Percentiles rank a stretch among this genome's conserved stretches.
These are phyloP conservation scores for Eumeta japonica DNA, from an alignment of 1,140 invertebrate genomes.

Conservation along the genomic window DNA sequence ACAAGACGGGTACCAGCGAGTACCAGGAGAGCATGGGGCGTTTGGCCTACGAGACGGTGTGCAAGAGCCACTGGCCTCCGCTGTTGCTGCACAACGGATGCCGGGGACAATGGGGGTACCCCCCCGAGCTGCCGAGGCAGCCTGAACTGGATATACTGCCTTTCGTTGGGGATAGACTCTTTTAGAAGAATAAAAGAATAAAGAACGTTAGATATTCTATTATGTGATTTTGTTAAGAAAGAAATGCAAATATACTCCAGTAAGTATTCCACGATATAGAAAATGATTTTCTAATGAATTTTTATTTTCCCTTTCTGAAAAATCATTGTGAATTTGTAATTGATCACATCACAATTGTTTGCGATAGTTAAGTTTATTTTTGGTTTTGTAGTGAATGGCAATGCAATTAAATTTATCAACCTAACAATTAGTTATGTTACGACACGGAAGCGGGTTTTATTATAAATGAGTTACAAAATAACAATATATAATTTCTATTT, in stretches of 20 bases:
- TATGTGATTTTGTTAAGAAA: background rate
- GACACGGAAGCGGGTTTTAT: too few species aligned
- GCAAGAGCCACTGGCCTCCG: conserved; percentile 31
- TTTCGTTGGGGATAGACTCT: conserved; percentile 36
- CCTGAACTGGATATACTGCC: conserved; percentile 38
- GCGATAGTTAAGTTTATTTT: too few species aligned
- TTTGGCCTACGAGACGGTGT: conserved; percentile 39
- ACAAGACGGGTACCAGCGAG: conserved; percentile 32
- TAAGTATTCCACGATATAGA: background rate
- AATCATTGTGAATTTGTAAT: background rate
- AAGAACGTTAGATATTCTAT: background rate
- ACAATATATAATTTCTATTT: too few species aligned
- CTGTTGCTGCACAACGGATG: conserved; percentile 37
- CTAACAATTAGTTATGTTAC: too few species aligned
- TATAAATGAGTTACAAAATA: too few species aligned
- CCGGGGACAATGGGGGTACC: conserved; percentile 34
- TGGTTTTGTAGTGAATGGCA: too few species aligned
- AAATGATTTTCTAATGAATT: background rate
- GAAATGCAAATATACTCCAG: background rate
- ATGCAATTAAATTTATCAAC: too few species aligned
- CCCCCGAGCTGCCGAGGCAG: conserved; percentile 34
- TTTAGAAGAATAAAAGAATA: conserved; percentile 10
- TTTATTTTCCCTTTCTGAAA: background rate
- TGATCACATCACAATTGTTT: too few species aligned
- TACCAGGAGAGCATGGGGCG: conserved; percentile 39